Percentiles rank a stretch among this genome's conserved stretches.
Evolutionary conservation across 2,797 vertebrate species (phyloP).

Genomic region (Gephyroberyx darwinii): DNA sequence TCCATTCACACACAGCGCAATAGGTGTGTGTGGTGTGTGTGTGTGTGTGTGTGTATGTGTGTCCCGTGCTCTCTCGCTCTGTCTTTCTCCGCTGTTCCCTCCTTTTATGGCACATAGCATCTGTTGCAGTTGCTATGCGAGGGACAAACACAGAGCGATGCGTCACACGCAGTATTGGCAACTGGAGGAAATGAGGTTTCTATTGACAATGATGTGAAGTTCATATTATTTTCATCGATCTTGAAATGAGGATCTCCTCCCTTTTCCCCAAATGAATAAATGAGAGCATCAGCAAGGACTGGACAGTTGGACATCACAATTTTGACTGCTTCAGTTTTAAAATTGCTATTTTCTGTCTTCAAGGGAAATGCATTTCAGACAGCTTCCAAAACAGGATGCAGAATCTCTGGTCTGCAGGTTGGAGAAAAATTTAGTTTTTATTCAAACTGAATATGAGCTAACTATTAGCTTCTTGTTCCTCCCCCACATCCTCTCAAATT

Average conservation of each 20-base stretch:
- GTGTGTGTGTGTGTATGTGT: conserved; percentile 18
- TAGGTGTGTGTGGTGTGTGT: conserved; percentile 26
- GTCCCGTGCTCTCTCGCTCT: not conserved
- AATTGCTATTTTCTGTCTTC: too few relatives aligned
- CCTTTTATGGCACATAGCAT: conserved; percentile 68
- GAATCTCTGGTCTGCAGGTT: too few relatives aligned
- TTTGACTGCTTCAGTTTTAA: not conserved
- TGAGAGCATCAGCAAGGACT: not conserved
- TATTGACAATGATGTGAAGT: conserved; percentile 69
- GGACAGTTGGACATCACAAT: not conserved
- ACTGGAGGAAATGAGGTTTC: conserved; percentile 67
- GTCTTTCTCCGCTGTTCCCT: conserved; percentile 24
- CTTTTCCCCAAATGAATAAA: not conserved
- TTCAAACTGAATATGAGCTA: too few relatives aligned
- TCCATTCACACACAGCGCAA: conserved; percentile 16
- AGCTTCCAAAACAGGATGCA: too few relatives aligned
- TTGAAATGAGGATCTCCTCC: conserved; percentile 15
- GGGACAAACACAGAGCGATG: conserved; percentile 58
- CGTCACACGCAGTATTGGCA: conserved; percentile 52
- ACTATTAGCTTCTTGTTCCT: too few relatives aligned
- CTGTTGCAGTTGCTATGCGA: conserved; percentile 67
- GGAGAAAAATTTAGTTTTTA: too few relatives aligned
- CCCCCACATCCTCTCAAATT: too few relatives aligned
- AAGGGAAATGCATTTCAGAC: too few relatives aligned
- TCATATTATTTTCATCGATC: conserved; percentile 57